Percentiles rank a stretch among this genome's conserved stretches.
Evolutionary conservation across 2,113 vertebrate genomes (phyloP).

Genomic region (Syrmaticus mikado): DNA sequence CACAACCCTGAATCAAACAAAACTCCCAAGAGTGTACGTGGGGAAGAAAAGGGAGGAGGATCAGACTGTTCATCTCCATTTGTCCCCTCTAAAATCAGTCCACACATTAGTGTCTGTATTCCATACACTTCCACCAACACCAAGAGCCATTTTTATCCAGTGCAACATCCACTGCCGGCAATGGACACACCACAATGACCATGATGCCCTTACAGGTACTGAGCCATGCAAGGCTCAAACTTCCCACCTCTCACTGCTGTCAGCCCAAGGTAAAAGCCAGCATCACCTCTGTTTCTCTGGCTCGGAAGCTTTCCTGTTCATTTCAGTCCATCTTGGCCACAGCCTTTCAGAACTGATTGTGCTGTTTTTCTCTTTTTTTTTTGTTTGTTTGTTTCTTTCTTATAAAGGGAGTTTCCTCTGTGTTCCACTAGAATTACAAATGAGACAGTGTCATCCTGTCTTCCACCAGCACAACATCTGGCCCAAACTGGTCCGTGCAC

Average conservation of each 20-base stretch:
- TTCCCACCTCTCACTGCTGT: constrained; percentile 15
- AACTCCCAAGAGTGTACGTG: background rate
- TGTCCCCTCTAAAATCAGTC: background rate
- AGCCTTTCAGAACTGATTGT: constrained; percentile 72
- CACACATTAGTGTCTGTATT: background rate
- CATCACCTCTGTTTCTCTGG: background rate
- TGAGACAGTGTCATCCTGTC: constrained; percentile 97
- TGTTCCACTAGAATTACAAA: constrained; percentile 72
- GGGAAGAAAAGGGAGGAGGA: constrained; percentile 18
- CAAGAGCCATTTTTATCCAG: background rate
- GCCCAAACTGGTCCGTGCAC: constrained; percentile 93
- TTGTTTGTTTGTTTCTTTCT: background rate
- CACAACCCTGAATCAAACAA: constrained; percentile 55
- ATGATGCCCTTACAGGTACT: background rate
- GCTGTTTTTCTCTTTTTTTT: constrained; percentile 78
- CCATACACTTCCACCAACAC: background rate
- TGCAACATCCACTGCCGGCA: constrained; percentile 6
- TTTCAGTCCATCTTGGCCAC: constrained; percentile 38
- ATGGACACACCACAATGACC: background rate
- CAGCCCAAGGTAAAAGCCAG: constrained; percentile 27
- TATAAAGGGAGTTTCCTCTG: constrained; percentile 70
- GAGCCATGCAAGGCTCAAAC: background rate
- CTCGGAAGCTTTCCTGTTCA: constrained; percentile 25
- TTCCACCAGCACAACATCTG: constrained; percentile 92
- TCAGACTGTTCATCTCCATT: background rate